Evolutionary conservation across 2,888 invertebrate species (phyloP), one percentile per base, ranked within the genome.

Genomic region (Sabellastarte sp.): DNA sequence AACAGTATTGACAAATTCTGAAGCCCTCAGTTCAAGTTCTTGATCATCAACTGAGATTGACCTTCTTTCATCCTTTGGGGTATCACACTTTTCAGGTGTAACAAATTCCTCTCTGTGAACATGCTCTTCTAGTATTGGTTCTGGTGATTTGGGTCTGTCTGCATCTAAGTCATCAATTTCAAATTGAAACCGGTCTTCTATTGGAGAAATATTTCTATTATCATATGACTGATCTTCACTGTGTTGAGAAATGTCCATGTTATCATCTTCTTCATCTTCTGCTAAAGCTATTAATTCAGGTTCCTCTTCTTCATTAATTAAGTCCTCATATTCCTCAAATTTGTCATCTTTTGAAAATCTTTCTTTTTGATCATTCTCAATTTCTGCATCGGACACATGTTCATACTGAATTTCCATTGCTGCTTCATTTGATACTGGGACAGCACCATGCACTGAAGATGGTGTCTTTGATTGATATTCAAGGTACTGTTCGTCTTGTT

Each of bases 1-100:
- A 2, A 82, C 78, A 59, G 74, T 72, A 63, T 77, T 76, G 41
- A 81, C 80, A 74, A 82, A 79, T 51, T 74, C 69, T 57, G 72
- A 68, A 1, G 80, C 80, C 51, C 76, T 51, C 1, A 51, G 29
- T 31, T 32, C 33, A 32, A 28, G 24, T 32, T 24, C 31, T 52
- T 52, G 20, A 52, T 50, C 32, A 61, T 61, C 61, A 33, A 31
- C 10, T 20, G 41, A 41, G 10, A 15, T 20, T 41, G 41, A 41
- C 41, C 10, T 41, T 41, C 41, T 10, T 20, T 15, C 10, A 15
- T 15, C 41, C 41, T 41, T 10, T 41, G 41, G 41, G 20, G 41
- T 15, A 10, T 41, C 41, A n/a, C n/a, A n/a, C n/a, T n/a, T n/a
- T n/a, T n/a, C n/a, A n/a, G n/a, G n/a, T n/a, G n/a, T n/a, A n/a